Evolutionary conservation across 2,888 invertebrate genomes (phyloP), one percentile per base, ranked within the genome.

Genomic region (Ethmia dodecea): DNA sequence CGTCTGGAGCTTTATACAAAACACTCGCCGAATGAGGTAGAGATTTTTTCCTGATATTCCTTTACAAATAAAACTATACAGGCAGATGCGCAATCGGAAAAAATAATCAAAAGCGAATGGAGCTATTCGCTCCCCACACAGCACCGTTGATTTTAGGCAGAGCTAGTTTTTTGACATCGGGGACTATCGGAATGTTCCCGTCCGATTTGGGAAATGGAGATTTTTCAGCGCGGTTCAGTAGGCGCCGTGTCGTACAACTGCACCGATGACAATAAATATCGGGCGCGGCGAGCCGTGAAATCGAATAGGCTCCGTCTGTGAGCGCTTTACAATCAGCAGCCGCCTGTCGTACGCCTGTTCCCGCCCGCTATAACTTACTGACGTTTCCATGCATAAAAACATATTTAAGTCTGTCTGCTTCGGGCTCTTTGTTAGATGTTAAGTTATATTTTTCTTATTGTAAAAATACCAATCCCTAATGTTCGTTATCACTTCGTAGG

Each of bases 261-360:
- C 79, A 81, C 79, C 83, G 84, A 83, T 84, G 84, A 84, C 81
- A 84, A 84, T 86, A 86, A 86, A 86, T 84, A 84, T 81, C 79
- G 73, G 61, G 60, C 65, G 84, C 83, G 80, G 67, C 80, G 80
- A 84, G 84, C 80, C 86, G 77, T 86, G 84, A 84, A 86, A 86
- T 86, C 84, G 84, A 86, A 86, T 84, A 84, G 84, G 84, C 84
- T 81, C 74, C 83, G 80, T 78, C 80, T 83, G 81, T 78, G 83
- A 81, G 74, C 77, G 79, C 76, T 83, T 83, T 81, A 84, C 84
- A 84, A 84, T 84, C 84, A 84, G 79, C 83, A 75, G 79, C 65
- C 69, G 74, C 67, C 74, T 73, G 79, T 78, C 80, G 77, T 64
- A 59, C 66, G 68, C 69, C 67, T 60, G 55, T 60, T 55, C 65